These are phyloP conservation scores for Tridacna crocea DNA, from an alignment of 2,888 invertebrate species.

Conservation along the genomic window DNA sequence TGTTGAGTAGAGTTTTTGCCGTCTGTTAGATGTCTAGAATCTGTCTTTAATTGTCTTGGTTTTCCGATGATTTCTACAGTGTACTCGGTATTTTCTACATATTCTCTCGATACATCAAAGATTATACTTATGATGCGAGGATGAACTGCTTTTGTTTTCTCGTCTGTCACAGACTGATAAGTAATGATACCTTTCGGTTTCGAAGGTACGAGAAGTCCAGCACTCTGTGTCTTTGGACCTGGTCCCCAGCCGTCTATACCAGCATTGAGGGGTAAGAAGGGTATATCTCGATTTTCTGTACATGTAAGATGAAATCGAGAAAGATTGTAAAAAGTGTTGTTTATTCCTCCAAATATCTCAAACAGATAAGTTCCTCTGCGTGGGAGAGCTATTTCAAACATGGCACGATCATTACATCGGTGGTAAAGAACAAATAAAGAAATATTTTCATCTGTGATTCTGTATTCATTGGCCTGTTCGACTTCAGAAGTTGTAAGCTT, in stretches of 20 bases:
- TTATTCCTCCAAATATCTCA: conserved; percentile 42
- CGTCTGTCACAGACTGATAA: conserved; percentile 1
- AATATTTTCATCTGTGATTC: conserved; percentile 8
- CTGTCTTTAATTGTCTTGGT: not conserved
- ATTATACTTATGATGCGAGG: not conserved
- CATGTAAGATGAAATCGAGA: conserved; percentile 36
- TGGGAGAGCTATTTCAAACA: conserved; percentile 51
- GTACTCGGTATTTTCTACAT: conserved; percentile 45
- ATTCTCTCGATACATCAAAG: conserved; percentile 10
- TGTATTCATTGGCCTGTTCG: conserved; percentile 1
- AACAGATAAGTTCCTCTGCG: conserved; percentile 44
- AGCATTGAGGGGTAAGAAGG: conserved; percentile 39
- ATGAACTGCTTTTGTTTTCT: not conserved
- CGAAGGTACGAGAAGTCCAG: conserved; percentile 48
- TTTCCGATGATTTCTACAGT: conserved; percentile 38
- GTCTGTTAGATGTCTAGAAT: not conserved
- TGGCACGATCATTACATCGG: conserved; percentile 46
- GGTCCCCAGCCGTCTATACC: conserved; percentile 54
- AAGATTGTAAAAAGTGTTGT: conserved; percentile 28
- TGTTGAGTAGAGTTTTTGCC: not conserved
- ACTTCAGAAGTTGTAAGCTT: not conserved
- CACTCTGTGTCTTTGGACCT: conserved; percentile 45
- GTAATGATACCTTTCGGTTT: conserved; percentile 43
- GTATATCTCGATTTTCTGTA: conserved; percentile 16
- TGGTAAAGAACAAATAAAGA: conserved; percentile 44